Percentiles rank a stretch among this genome's conserved stretches.
These are phyloP conservation scores for Himalopsyche tibetana DNA, from an alignment of 2,888 invertebrate species.

Conservation along the genomic window DNA sequence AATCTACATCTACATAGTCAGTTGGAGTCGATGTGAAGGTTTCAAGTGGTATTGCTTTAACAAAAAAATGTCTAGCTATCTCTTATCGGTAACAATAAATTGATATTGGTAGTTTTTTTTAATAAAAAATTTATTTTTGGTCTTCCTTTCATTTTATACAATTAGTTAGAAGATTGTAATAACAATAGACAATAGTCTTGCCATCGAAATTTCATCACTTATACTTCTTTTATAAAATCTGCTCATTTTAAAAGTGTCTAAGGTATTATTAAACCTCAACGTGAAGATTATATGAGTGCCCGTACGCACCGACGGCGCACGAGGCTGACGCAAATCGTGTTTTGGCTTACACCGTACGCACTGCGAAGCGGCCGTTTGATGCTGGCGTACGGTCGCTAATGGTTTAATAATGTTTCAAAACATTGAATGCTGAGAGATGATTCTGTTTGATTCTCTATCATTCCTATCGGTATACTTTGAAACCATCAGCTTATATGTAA, in stretches of 20 bases:
- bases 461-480: background rate
- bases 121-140: background rate
- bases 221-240: background rate
- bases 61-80: background rate
- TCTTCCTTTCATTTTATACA: background rate
- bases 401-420: background rate
- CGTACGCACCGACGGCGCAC: too few species aligned
- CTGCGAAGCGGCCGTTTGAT: too few species aligned
- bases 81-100: slow-evolving; percentile 21
- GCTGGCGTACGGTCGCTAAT: background rate
- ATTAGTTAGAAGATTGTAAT: background rate
- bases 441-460: background rate
- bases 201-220: background rate
- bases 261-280: background rate
- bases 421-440: background rate
- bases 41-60: slow-evolving; percentile 18
- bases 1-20: slow-evolving; percentile 18
- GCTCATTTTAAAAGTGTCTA: background rate
- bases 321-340: too few species aligned
- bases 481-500: background rate
- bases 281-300: background rate
- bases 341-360: too few species aligned
- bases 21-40: background rate
- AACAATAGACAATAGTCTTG: too few species aligned
- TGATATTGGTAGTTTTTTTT: background rate